Evolutionary conservation across 2,113 vertebrate genomes (phyloP).

Genomic region (Albula glossodonta): DNA sequence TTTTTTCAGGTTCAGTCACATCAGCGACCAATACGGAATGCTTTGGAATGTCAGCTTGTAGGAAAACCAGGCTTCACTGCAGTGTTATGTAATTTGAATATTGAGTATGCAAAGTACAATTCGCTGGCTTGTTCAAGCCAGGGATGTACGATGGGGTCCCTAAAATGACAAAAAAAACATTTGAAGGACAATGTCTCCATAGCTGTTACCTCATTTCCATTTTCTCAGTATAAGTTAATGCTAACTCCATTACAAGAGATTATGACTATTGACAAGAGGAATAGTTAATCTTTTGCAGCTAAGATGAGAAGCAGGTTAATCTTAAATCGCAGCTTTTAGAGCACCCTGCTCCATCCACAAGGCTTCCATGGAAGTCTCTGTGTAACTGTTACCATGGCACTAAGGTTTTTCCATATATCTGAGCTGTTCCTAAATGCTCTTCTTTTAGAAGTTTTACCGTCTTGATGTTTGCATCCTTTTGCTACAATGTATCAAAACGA

Average conservation of each 20-base stretch:
- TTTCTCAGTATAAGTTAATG: constrained; percentile 15
- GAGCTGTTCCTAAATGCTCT: background rate
- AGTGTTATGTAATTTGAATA: background rate
- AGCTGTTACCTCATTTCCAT: background rate
- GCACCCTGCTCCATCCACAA: background rate
- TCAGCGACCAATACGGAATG: background rate
- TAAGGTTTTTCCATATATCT: no score
- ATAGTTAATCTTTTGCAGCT: background rate
- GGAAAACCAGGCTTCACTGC: background rate
- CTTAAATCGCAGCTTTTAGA: constrained; percentile 6
- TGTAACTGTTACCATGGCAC: no score
- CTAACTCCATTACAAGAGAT: background rate
- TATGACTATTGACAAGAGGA: background rate
- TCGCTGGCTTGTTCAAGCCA: background rate
- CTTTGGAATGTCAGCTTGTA: background rate
- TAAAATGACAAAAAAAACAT: background rate
- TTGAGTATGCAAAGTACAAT: background rate
- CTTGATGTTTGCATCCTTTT: background rate
- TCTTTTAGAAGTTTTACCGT: background rate
- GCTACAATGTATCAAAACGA: background rate
- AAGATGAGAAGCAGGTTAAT: background rate
- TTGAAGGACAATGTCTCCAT: background rate
- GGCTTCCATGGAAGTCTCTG: background rate
- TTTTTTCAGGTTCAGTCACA: background rate
- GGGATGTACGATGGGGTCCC: background rate